Evolutionary conservation across 2,888 invertebrate species (phyloP).

Genomic region (Dryobotodes eremita): DNA sequence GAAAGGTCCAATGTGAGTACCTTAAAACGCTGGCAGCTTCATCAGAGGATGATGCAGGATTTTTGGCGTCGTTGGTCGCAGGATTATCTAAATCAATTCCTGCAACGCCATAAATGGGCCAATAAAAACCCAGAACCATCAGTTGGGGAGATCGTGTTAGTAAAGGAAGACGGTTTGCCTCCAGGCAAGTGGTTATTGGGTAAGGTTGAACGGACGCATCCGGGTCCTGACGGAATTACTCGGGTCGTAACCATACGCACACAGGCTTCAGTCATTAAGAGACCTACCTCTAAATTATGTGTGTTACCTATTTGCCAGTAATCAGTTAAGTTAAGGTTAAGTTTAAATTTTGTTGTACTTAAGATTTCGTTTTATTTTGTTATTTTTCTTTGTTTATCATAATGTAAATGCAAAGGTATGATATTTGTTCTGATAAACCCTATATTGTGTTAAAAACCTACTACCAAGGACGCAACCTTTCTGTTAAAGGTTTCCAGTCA

Average conservation of each 20-base stretch:
- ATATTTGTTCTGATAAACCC: slow-evolving; percentile 1
- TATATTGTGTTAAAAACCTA: slow-evolving; percentile 5
- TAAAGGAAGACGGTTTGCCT: neutral
- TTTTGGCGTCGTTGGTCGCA: slow-evolving; percentile 11
- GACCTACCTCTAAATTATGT: neutral
- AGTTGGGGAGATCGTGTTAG: neutral
- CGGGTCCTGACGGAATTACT: neutral
- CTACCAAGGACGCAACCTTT: slow-evolving; percentile 2
- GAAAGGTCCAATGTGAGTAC: neutral
- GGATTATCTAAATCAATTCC: neutral
- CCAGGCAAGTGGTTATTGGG: slow-evolving; percentile 1
- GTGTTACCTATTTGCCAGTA: neutral
- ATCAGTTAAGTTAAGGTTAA: neutral
- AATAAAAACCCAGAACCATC: neutral
- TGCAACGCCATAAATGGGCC: neutral
- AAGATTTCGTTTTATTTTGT: neutral
- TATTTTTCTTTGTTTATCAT: neutral
- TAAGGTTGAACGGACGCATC: neutral
- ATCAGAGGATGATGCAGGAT: neutral
- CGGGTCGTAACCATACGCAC: neutral
- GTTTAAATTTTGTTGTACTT: neutral
- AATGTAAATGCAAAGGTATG: neutral
- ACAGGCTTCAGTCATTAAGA: neutral
- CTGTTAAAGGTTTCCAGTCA: slow-evolving; percentile 2
- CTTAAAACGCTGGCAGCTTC: neutral